Base-by-base conservation (phyloP, 2,797 vertebrate species). In the Lacerta bilineata region DNA sequence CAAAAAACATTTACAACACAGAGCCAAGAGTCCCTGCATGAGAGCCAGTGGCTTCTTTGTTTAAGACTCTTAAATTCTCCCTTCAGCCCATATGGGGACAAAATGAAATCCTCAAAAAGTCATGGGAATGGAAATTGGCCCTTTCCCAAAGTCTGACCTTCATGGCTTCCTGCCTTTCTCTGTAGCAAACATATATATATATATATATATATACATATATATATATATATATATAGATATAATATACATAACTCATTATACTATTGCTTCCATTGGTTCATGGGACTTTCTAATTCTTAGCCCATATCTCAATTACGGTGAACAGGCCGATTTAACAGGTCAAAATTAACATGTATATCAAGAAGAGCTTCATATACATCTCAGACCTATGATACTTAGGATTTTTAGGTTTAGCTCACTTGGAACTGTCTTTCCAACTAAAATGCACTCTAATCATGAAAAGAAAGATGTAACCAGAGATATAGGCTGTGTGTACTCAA, bases 1-100 rank as follows among this genome's bases (percentile, higher is more conserved):
- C 36, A 33, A 90, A 92, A 91, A 0, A 41, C 50, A 88, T 43
- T 41, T 90, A 88, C 8, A 85, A 0, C 3, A 0, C 8, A 89
- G 55, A 29, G 59, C 1, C 33, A 89, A 5, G 69, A 64, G 59
- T 85, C 83, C 88, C 15, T 29, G 25, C 36, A 71, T n/a, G 13
- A 71, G 1, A 39, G 66, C 10, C 43, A 88, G 90, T 1, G 41
- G 11, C 55, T 68, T 72, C 71, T 27, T 55, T 55, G 13, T 55
- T 55, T 17, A 90, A 80, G 29, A 79, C 36, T 23, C n/a, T 29
- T 55, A 55, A 36, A 27, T 61, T 59, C 59, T 29, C 69, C 59
- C 23, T 79, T 29, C 43, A 46, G 41, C 59, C n/a, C 25, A 41
- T 41, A 29, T 11, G 68, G 61, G 29, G 18, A 46, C 84, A 77